Evolutionary conservation across 1,140 invertebrate genomes (phyloP).

Genomic region (Schlechtendalia chinensis): DNA sequence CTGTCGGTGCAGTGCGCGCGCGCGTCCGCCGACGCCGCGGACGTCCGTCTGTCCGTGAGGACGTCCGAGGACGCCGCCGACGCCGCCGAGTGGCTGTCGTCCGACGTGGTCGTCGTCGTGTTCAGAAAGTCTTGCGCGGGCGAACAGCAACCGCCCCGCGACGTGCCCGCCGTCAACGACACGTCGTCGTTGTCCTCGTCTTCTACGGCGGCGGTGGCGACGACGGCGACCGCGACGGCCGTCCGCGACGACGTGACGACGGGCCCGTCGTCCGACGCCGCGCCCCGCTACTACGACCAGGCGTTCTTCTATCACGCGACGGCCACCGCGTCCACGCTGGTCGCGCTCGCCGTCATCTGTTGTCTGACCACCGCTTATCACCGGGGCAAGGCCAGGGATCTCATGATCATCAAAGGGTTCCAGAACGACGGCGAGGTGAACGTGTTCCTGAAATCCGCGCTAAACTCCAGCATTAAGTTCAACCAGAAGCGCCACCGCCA

Average conservation of each 20-base stretch:
- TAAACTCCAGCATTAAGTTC: constrained; percentile 41
- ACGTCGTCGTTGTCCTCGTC: no score
- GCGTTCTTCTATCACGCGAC: constrained; percentile 17
- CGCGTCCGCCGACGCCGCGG: not conserved
- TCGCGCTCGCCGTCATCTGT: constrained; percentile 13
- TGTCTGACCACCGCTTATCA: constrained; percentile 11
- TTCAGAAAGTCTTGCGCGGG: constrained; percentile 7
- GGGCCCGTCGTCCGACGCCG: not conserved
- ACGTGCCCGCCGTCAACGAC: no score
- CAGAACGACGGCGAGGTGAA: not conserved
- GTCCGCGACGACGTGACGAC: not conserved
- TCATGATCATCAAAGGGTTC: constrained; percentile 27
- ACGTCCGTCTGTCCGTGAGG: not conserved
- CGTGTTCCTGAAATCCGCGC: not conserved
- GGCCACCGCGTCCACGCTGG: not conserved
- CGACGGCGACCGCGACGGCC: not conserved
- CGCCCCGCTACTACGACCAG: constrained; percentile 10
- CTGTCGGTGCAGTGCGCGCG: not conserved
- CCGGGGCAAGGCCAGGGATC: not conserved
- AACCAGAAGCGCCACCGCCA: not conserved
- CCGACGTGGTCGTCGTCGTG: not conserved
- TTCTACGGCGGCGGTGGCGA: no score
- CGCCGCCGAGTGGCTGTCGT: not conserved
- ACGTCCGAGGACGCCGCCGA: not conserved
- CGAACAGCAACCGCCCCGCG: no score